Base-by-base conservation (phyloP, 1,140 invertebrate genomes). In the Amphibalanus amphitrite region DNA sequence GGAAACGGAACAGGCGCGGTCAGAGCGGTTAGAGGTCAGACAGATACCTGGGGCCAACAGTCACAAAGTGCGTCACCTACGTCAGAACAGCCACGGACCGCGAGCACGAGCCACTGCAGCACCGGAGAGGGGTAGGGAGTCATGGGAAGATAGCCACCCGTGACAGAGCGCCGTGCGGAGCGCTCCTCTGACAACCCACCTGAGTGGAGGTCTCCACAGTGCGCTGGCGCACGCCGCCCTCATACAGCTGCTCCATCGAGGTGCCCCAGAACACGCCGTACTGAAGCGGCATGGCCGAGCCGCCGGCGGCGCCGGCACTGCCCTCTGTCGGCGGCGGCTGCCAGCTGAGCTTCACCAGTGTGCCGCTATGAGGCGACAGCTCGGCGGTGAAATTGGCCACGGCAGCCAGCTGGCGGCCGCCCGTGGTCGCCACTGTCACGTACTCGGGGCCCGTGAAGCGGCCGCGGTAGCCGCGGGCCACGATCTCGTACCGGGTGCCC, bases 201-300 rank as follows among this genome's bases (percentile, higher is more conserved):
- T 59, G 47, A 17, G 20, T 23, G 10, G 47, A 59, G 1, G 47
- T 59, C 10, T 13, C 47, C 29, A 81, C 77, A 0, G 82, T 76
- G 38, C 83, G 83, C 17, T 89, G 89, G 0, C 81, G 76, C 65
- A 85, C 84, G 0, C 81, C 79, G 69, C 85, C 86, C 67, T 85
- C 86, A 74, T 80, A 86, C 0, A 87, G 85, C 65, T 80, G 82
- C 1, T 90, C 84, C 75, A 86, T 84, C 69, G 88, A 84, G 20
- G 76, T 83, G 47, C 47, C 47, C 47, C 47, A 59, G 47, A 59
- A 59, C 47, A 59, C 47, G 47, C 6, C 47, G 47, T 59, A 59
- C 47, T 59, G 13, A 8, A 59, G 47, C 47, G 47, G 33, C 33
- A 38, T 4, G 4, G 4, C 4, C 4, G 33, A 38, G 33, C 15